Percentiles rank a stretch among this genome's conserved stretches.
Evolutionary conservation across 2,888 invertebrate genomes (phyloP).

Genomic region (Mesorhabditis belari): DNA sequence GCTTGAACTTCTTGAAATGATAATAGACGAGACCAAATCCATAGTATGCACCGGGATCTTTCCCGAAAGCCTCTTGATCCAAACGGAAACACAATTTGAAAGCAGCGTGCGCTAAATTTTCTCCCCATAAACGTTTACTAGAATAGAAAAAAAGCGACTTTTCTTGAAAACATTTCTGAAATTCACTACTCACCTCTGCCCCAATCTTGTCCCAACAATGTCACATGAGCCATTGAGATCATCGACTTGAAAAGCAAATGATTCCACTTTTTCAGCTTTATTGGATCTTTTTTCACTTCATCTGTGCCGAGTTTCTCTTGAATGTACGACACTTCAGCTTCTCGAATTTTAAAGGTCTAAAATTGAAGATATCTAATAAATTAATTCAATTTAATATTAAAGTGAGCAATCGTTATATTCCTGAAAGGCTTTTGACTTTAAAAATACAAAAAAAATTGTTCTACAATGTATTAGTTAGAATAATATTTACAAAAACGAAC

Average conservation of each 20-base stretch:
- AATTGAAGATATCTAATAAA: too few relatives aligned
- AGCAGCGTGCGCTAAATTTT: slow-evolving; percentile 77
- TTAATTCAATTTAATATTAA: too few relatives aligned
- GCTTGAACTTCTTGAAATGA: slow-evolving; percentile 87
- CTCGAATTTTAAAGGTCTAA: neutral
- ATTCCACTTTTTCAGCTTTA: neutral
- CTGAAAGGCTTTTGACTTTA: too few relatives aligned
- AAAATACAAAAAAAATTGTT: too few relatives aligned
- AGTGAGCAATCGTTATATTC: too few relatives aligned
- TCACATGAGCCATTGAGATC: neutral
- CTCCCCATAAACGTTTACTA: neutral
- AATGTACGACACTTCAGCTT: neutral
- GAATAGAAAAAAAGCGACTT: neutral
- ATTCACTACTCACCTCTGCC: neutral
- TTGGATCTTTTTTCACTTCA: neutral
- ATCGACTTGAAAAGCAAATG: neutral
- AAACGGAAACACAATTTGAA: slow-evolving; percentile 77
- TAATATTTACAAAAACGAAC: too few relatives aligned
- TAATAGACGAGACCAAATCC: slow-evolving; percentile 91
- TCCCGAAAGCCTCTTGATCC: slow-evolving; percentile 74
- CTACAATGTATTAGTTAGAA: too few relatives aligned
- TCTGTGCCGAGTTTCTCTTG: neutral
- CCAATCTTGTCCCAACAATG: neutral
- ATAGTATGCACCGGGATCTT: slow-evolving; percentile 80
- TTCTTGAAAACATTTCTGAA: neutral